Conservation (phyloP, 2,113 vertebrate species). For the Halcyon senegalensis region DNA sequence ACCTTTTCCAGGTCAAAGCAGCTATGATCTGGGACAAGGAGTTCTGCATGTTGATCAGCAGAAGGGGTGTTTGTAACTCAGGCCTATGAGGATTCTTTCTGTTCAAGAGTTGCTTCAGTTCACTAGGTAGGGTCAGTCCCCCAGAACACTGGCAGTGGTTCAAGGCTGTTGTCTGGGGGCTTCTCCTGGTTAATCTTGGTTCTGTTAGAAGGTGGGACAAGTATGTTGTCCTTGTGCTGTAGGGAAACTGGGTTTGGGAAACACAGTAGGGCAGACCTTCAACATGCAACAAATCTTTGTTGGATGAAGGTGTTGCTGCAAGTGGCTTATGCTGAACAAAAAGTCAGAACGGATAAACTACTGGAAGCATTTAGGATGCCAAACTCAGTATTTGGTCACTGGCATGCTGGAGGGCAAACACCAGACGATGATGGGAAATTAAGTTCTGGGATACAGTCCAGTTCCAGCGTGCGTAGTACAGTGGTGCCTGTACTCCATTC, state of each 20-base stretch:
- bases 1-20: not conserved
- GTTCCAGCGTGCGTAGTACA: too few relatives aligned
- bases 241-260: not conserved
- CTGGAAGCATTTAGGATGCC: not conserved
- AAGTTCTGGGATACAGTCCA: not conserved
- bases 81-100: not conserved
- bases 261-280: not conserved
- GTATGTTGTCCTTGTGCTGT: rapidly evolving
- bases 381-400: not conserved
- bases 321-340: not conserved
- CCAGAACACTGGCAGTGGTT: not conserved
- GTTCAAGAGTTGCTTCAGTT: not conserved
- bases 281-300: not conserved
- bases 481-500: not conserved
- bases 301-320: too few relatives aligned
- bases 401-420: not conserved
- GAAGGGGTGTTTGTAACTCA: not conserved
- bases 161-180: not conserved
- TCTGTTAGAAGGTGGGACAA: not conserved
- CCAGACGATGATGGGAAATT: not conserved
- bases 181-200: not conserved
- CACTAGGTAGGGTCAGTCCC: not conserved
- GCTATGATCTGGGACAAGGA: not conserved
- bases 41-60: not conserved
- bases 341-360: not conserved